Base-by-base conservation (phyloP, 1,140 invertebrate species). In the Aricia agestis region DNA sequence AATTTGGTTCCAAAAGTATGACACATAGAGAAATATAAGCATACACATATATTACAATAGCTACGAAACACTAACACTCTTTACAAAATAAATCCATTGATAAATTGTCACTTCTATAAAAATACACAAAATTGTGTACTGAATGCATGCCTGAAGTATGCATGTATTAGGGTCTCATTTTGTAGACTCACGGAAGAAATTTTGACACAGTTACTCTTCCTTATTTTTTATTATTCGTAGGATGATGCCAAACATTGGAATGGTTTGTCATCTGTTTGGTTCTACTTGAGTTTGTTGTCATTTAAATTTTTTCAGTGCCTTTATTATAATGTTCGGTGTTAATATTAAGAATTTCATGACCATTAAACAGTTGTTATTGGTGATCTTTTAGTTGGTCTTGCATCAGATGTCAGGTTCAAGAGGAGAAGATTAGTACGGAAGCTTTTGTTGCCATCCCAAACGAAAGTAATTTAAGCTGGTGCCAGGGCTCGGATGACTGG, bases 401-500 rank as follows among this genome's bases (percentile, higher is more conserved):
- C 83, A 74, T 91, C 5, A 72, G 87, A 78, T 82, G 85, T 73
- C 89, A 91, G 75, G 75, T 84, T 67, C 81, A 86, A 82, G 87
- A 90, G 36, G 77, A 78, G 25, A 70, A 70, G n/a, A 80, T 66
- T 17, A 78, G 79, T 70, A 73, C 79, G 18, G 80, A 69, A 71
- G 70, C 81, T 42, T 78, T 79, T 69, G 86, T 86, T n/a, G 72
- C 78, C 7, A 81, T 87, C 61, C 83, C 85, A 9, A 82, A 68
- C 65, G 57, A 85, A 19, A 80, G 78, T 25, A 85, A 85, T 17
- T 69, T 87, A 19, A 82, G 80, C 17, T 91, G 89, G 89, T 91
- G 89, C 67, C 80, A 76, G 61, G 86, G 85, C 7, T 84, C 89
- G 42, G 87, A 91, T 75, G 84, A 91, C 45, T 91, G 89, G 89